Evolutionary conservation across 2,113 vertebrate species (phyloP).

Genomic region (Tricholaema leucomelas): DNA sequence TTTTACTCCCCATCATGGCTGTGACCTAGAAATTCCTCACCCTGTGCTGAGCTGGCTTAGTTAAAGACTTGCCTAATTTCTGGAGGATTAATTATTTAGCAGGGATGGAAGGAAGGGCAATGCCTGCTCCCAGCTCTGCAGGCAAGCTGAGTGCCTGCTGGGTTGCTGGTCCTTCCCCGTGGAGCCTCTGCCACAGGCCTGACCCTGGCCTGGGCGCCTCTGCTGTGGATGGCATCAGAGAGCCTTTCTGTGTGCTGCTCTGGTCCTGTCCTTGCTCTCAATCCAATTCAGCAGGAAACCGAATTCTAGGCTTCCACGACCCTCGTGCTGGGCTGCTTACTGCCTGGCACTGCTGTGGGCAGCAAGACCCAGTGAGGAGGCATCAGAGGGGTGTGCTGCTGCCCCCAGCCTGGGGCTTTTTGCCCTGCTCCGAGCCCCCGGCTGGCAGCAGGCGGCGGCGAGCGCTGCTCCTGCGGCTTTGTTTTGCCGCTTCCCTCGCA

Average conservation of each 20-base stretch:
- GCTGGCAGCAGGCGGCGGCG: rapidly evolving
- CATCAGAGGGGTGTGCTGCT: background rate
- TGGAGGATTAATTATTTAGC: constrained; percentile 7
- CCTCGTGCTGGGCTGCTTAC: background rate
- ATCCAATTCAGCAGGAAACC: background rate
- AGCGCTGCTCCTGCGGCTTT: rapidly evolving
- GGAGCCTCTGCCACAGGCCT: background rate
- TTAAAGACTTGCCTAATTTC: constrained; percentile 2
- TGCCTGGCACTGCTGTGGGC: background rate
- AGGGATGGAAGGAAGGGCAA: background rate
- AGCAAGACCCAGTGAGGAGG: rapidly evolving
- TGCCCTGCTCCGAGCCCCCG: background rate
- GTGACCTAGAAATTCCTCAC: constrained; percentile 44
- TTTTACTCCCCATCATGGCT: background rate
- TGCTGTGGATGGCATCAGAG: rapidly evolving
- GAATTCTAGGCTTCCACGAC: background rate
- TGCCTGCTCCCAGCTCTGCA: background rate
- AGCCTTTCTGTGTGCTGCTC: background rate
- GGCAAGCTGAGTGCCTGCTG: background rate
- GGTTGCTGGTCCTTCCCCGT: background rate
- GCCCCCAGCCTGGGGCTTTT: background rate
- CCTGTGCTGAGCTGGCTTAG: constrained; percentile 11
- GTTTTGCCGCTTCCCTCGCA: background rate
- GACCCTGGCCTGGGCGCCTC: background rate
- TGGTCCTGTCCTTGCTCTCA: background rate